Evolutionary conservation across 2,797 vertebrate genomes (phyloP).

Genomic region (Dipus sagitta): DNA sequence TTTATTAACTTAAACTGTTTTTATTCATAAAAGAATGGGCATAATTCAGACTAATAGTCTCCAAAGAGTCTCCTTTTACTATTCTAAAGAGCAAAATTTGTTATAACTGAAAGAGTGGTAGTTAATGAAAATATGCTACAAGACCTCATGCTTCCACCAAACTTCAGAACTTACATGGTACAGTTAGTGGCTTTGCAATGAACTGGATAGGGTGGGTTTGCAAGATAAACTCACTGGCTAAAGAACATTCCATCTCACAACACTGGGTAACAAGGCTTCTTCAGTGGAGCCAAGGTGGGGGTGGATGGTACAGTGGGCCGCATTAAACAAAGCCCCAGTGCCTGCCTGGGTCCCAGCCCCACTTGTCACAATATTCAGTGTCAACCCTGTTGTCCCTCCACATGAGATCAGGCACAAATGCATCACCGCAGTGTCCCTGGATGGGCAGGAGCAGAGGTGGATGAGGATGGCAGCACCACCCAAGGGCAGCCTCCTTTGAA

Average conservation of each 20-base stretch:
- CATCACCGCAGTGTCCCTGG: neutral
- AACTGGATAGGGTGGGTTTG: neutral
- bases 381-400: neutral
- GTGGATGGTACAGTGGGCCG: no score
- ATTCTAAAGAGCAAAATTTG: neutral
- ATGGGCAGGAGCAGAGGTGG: rapidly evolving
- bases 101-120: neutral
- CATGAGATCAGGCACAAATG: neutral
- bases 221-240: neutral
- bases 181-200: neutral
- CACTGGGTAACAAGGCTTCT: neutral
- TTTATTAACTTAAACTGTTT: conserved; percentile 46
- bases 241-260: neutral
- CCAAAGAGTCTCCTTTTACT: neutral
- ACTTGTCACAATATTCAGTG: neutral
- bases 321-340: neutral
- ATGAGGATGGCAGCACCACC: rapidly evolving
- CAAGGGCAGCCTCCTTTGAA: neutral
- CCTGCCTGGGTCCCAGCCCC: neutral
- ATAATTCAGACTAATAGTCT: neutral
- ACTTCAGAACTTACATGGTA: neutral
- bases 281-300: neutral
- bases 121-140: conserved; percentile 2
- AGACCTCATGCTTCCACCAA: neutral
- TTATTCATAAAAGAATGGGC: conserved; percentile 30